Percentiles rank a stretch among this genome's conserved stretches.
Evolutionary conservation across 2,888 invertebrate genomes (phyloP).

Genomic region (Sclerodermus sp.): DNA sequence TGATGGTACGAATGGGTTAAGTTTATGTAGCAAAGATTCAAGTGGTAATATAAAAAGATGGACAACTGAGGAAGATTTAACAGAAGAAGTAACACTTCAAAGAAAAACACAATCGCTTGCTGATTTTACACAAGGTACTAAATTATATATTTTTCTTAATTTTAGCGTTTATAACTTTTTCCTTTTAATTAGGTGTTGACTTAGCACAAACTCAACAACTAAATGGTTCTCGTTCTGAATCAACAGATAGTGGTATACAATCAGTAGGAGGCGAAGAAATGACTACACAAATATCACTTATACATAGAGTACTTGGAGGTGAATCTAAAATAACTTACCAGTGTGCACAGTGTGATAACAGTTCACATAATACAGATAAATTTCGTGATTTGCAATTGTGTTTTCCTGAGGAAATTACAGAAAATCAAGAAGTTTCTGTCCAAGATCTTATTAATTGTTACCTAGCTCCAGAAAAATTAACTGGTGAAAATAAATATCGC

Average conservation of each 20-base stretch:
- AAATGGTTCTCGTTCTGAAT: conserved; percentile 53
- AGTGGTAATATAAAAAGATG: conserved; percentile 44
- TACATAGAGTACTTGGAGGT: conserved; percentile 78
- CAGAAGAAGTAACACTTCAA: conserved; percentile 44
- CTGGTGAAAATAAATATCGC: conserved; percentile 80
- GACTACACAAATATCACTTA: conserved; percentile 51
- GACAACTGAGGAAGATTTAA: conserved; percentile 55
- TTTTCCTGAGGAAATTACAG: conserved; percentile 64
- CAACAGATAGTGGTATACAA: conserved; percentile 56
- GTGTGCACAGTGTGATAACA: conserved; percentile 72
- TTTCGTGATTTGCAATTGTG: conserved; percentile 81
- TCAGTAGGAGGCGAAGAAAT: conserved; percentile 52
- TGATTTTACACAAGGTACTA: conserved; percentile 50
- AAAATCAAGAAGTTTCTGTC: conserved; percentile 64
- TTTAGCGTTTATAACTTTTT: neutral
- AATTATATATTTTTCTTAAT: neutral
- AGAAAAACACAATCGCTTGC: conserved; percentile 52
- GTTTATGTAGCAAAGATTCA: conserved; percentile 19
- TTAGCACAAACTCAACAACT: conserved; percentile 45
- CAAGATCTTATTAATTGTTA: conserved; percentile 78
- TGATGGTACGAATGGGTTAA: conserved; percentile 29
- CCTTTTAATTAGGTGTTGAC: conserved; percentile 39
- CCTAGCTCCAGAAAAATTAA: conserved; percentile 74
- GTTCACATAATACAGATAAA: conserved; percentile 74
- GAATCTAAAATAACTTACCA: conserved; percentile 73